A percentile compares a stretch with the other conserved stretches of the same genome.
Evolutionary conservation across 2,888 invertebrate species (phyloP).

Genomic region (Biston betularia): DNA sequence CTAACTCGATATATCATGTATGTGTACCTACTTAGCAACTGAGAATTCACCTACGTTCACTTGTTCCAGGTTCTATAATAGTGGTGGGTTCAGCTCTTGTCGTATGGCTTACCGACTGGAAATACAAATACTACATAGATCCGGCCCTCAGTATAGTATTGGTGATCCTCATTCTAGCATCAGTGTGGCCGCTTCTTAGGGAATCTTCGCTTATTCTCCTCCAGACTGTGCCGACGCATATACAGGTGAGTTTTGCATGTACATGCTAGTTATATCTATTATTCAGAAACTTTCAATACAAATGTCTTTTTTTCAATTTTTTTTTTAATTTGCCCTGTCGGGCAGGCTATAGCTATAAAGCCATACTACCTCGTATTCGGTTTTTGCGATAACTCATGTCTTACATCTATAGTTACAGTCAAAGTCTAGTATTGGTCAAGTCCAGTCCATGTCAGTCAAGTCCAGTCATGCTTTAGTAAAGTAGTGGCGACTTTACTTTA

Average conservation of each 20-base stretch:
- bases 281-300: background rate
- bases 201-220: slow-evolving; percentile 98
- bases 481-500: too few relatives aligned
- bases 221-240: slow-evolving; percentile 99
- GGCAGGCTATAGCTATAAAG: too few relatives aligned
- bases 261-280: background rate
- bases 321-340: too few relatives aligned
- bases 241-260: slow-evolving; percentile 87
- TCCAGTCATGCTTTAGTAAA: too few relatives aligned
- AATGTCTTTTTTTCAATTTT: background rate
- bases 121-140: slow-evolving; percentile 95
- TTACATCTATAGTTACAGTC: too few relatives aligned
- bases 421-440: too few relatives aligned
- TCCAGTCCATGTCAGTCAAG: too few relatives aligned
- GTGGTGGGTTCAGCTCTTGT: slow-evolving; percentile 94
- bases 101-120: slow-evolving; percentile 93
- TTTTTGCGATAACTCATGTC: too few relatives aligned
- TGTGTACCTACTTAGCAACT: background rate
- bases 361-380: too few relatives aligned
- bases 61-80: slow-evolving; percentile 92
- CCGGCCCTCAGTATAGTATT: slow-evolving; percentile 96
- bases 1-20: too few relatives aligned
- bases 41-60: background rate
- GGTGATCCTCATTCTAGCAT: slow-evolving; percentile 94
- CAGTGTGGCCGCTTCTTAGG: slow-evolving; percentile 96